Evolutionary conservation across 1,140 invertebrate species (phyloP).

Genomic region (Stegodyphus mimosarum): DNA sequence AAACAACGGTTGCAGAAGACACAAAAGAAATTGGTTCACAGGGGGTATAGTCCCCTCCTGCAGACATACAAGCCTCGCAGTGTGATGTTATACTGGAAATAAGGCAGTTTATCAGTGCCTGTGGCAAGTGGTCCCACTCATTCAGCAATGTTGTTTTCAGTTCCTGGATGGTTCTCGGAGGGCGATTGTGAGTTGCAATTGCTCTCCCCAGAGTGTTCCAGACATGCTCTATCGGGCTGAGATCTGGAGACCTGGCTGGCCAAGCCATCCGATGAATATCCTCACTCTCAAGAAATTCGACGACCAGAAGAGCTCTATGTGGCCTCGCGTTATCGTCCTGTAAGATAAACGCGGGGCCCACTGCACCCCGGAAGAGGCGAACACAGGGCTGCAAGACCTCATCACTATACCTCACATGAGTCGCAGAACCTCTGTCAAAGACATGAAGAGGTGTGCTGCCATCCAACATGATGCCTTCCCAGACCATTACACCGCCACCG

Average conservation of each 20-base stretch:
- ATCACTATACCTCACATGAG: neutral
- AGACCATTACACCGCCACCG: slow-evolving; percentile 7
- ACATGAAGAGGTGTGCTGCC: neutral
- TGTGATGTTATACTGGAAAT: slow-evolving; percentile 7
- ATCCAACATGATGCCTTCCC: slow-evolving; percentile 13
- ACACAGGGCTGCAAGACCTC: slow-evolving; percentile 8
- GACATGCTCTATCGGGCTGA: slow-evolving; percentile 4
- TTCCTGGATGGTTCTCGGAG: slow-evolving; percentile 7
- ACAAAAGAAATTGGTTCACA: slow-evolving; percentile 5
- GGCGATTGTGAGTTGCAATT: neutral
- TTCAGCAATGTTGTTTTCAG: slow-evolving; percentile 2
- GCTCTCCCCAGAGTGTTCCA: slow-evolving; percentile 5
- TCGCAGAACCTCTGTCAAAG: slow-evolving; percentile 2
- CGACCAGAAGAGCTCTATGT: slow-evolving; percentile 5
- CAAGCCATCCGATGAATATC: slow-evolving; percentile 10
- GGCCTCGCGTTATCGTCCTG: slow-evolving; percentile 10
- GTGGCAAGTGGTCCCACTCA: no score
- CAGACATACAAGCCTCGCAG: neutral
- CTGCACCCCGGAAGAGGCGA: slow-evolving; percentile 9
- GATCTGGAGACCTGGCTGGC: slow-evolving; percentile 5
- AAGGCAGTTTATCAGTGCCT: slow-evolving; percentile 16
- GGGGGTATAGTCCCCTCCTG: neutral
- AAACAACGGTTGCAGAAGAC: neutral
- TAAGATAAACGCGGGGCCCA: no score
- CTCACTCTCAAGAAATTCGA: slow-evolving; percentile 7